Percentiles rank a stretch among this genome's conserved stretches.
phyloP scores from a whole-genome alignment of 1,140 invertebrate species.

The Drosophila orosa region DNA sequence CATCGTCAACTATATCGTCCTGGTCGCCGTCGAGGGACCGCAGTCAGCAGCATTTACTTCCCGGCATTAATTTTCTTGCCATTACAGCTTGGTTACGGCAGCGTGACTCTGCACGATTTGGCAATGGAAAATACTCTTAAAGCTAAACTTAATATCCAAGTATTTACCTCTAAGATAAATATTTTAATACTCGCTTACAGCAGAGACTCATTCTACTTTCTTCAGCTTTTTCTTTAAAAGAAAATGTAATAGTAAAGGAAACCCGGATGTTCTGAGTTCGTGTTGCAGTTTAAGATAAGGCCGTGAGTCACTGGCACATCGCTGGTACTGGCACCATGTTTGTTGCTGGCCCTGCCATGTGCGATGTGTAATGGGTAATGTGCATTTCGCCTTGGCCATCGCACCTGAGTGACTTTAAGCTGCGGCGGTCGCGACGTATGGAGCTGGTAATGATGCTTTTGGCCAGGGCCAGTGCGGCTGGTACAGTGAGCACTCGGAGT shows the following conservation, averaged over 20 bases:
- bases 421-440: constrained; percentile 55
- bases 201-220: neutral
- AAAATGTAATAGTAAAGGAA: neutral
- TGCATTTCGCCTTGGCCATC: constrained; percentile 36
- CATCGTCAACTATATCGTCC: constrained; percentile 42
- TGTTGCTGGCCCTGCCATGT: constrained; percentile 3
- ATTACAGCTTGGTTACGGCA: constrained; percentile 17
- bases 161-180: no score
- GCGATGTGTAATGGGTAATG: constrained; percentile 38
- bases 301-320: constrained; percentile 46
- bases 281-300: neutral
- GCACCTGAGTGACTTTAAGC: constrained; percentile 70
- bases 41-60: constrained; percentile 73
- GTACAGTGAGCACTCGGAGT: constrained; percentile 25
- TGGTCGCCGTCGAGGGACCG: constrained; percentile 48
- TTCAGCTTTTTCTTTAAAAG: neutral
- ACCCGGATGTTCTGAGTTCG: no score
- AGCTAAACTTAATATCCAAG: neutral
- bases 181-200: neutral
- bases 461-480: constrained; percentile 42
- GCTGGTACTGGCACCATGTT: constrained; percentile 16
- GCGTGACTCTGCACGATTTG: constrained; percentile 6
- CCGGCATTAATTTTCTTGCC: constrained; percentile 56
- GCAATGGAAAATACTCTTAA: neutral
- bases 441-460: constrained; percentile 68